Percentiles rank a stretch among this genome's conserved stretches.
Evolutionary conservation across 2,888 invertebrate species (phyloP).

Genomic region (Cataglyphis albicans): DNA sequence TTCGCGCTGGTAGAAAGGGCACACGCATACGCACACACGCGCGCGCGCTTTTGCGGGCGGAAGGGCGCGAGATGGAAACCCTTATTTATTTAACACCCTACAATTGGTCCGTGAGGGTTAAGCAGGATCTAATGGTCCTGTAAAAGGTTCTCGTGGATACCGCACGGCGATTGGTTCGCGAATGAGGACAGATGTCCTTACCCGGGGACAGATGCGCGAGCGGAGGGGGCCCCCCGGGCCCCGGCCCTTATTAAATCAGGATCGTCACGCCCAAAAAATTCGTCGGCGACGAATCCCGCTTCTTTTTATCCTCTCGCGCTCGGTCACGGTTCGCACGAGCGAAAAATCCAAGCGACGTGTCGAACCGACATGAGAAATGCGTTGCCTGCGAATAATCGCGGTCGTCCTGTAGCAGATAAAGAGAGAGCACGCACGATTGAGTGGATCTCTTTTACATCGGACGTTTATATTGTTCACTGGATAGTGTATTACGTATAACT

Average conservation of each 20-base stretch:
- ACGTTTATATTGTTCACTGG: conserved; percentile 21
- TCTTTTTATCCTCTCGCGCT: conserved; percentile 36
- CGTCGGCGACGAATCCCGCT: conserved; percentile 67
- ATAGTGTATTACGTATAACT: conserved; percentile 15
- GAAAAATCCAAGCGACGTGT: conserved; percentile 54
- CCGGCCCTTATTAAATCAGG: conserved; percentile 81
- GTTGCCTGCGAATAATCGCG: conserved; percentile 41
- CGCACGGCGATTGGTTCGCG: conserved; percentile 78
- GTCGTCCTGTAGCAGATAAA: conserved; percentile 51
- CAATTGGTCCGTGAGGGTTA: conserved; percentile 84
- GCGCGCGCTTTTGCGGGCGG: conserved; percentile 38
- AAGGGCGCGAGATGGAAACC: conserved; percentile 72
- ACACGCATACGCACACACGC: neutral
- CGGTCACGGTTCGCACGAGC: conserved; percentile 41
- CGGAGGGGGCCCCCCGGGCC: conserved; percentile 46
- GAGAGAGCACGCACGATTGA: conserved; percentile 37
- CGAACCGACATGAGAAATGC: conserved; percentile 48
- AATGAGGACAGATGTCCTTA: conserved; percentile 82
- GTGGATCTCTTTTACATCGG: conserved; percentile 36
- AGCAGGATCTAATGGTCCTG: conserved; percentile 86
- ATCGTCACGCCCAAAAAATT: conserved; percentile 84
- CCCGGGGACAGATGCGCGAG: conserved; percentile 80
- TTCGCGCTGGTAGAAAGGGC: conserved; percentile 9
- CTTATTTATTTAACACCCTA: conserved; percentile 86
- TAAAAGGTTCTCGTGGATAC: conserved; percentile 82